phyloP scores from a whole-genome alignment of 2,888 invertebrate genomes.

The Mylabris sibirica region DNA sequence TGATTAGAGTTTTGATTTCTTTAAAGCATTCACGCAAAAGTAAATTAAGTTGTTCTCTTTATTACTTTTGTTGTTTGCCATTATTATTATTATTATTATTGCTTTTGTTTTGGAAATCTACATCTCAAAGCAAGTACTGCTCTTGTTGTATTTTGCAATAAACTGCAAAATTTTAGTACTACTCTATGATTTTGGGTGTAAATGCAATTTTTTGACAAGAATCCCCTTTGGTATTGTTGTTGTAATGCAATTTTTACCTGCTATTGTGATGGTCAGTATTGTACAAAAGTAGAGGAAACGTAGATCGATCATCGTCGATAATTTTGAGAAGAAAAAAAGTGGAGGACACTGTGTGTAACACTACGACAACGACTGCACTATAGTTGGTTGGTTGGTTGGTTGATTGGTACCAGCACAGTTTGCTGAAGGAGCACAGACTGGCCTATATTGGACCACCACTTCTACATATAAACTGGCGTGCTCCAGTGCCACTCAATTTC shows the following conservation, averaged over 20 bases:
- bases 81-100: neutral
- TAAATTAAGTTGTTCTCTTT: neutral
- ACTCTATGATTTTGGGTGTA: too few relatives aligned
- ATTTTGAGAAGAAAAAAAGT: slow-evolving; percentile 23
- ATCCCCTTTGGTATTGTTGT: too few relatives aligned
- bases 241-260: slow-evolving; percentile 41
- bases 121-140: too few relatives aligned
- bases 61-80: neutral
- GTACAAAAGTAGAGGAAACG: slow-evolving; percentile 47
- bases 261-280: slow-evolving; percentile 44
- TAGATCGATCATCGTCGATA: slow-evolving; percentile 41
- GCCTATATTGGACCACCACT: slow-evolving; percentile 55
- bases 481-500: slow-evolving; percentile 35
- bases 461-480: slow-evolving; percentile 46
- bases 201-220: too few relatives aligned
- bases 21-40: neutral
- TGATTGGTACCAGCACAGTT: slow-evolving; percentile 38
- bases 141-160: too few relatives aligned
- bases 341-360: slow-evolving; percentile 27
- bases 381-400: slow-evolving; percentile 16
- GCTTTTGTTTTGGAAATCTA: too few relatives aligned
- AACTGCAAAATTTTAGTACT: too few relatives aligned
- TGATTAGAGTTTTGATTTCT: neutral
- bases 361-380: slow-evolving; percentile 25
- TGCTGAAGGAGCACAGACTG: slow-evolving; percentile 52